Base-by-base conservation (phyloP, 2,888 invertebrate species). In the Sepioteuthis lessoniana region DNA sequence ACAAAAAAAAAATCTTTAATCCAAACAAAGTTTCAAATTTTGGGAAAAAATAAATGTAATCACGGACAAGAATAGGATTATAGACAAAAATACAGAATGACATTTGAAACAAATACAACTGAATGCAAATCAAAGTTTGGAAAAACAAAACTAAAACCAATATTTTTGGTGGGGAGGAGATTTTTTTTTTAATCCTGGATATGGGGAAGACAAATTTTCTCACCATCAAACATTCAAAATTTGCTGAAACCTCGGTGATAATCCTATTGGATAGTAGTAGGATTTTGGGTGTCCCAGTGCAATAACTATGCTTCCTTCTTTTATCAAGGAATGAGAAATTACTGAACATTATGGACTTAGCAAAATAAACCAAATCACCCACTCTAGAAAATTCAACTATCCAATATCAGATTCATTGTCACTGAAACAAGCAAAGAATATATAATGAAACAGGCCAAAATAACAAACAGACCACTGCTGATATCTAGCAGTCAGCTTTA, bases 251-350 rank as follows among this genome's bases (percentile, higher is more conserved):
- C 10, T 13, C n/a, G n/a, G 2, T 76, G n/a, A 31, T 76, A 31
- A 76, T 76, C 76, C 76, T n/a, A 76, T n/a, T 35, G 76, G 76
- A 76, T n/a, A 76, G 76, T n/a, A n/a, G 76, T n/a, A 76, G 76
- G n/a, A 76, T n/a, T n/a, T 76, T n/a, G n/a, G 76, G 16, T 76
- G n/a, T n/a, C 76, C n/a, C 10, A 76, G n/a, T 76, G 76, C 76
- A 76, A 10, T n/a, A 76, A 76, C 3, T 76, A 76, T 4, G 76
- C 76, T 76, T n/a, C 60, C n/a, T 10, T n/a, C n/a, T 10, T n/a
- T 76, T 76, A n/a, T 16, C n/a, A 76, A 76, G 16, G 76, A 31
- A 76, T 28, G n/a, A 76, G n/a, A 16, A 76, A 76, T 76, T n/a
- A 76, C n/a, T 76, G 8, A n/a, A 76, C n/a, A n/a, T n/a, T n/a